Base-by-base conservation (phyloP, 2,888 invertebrate genomes). In the Actias luna region DNA sequence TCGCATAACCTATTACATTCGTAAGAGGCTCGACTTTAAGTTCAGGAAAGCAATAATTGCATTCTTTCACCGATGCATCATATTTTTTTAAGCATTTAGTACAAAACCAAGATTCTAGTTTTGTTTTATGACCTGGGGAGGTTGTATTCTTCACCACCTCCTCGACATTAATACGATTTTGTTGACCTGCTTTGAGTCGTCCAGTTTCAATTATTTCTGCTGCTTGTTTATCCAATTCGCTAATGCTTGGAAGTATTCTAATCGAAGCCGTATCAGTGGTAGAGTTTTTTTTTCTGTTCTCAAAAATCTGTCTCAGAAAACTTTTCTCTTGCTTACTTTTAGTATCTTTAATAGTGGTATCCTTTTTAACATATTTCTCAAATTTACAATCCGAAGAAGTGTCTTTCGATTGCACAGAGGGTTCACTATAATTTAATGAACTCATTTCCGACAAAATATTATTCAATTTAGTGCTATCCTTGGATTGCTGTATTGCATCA, bases 171-270 rank as follows among this genome's bases (percentile, higher is more conserved):
- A 50, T 36, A 35, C 27, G 35, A 36, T 82, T 83, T 31, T 82
- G 78, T 55, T 83, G 78, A 0, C 75, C 63, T 46, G 71, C 69
- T 72, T 85, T 85, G 63, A 84, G 73, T 77, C 88, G 85, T 62
- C 77, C 79, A 61, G 92, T 93, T 79, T 94, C 94, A 57, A 96
- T 94, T 69, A 97, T 96, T 83, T 95, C 95, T 0, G 95, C 94
- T 0, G 96, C 96, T 83, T 97, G 96, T 71, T 95, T 94, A 79
- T 97, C 97, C 67, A 97, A 84, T 81, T 96, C 96, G 77, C 96
- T 96, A 70, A 96, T 96, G 79, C 95, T 96, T 0, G 96, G 95
- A 59, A 96, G 84, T 92, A 74, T 94, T 93, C 81, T 96, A 74
- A 72, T 94, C 89, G 85, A 72, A 29, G 82, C 66, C 25, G 82